Evolutionary conservation across 2,888 invertebrate genomes (phyloP), one percentile per base, ranked within the genome.

Genomic region (Dicyrtomina minuta): DNA sequence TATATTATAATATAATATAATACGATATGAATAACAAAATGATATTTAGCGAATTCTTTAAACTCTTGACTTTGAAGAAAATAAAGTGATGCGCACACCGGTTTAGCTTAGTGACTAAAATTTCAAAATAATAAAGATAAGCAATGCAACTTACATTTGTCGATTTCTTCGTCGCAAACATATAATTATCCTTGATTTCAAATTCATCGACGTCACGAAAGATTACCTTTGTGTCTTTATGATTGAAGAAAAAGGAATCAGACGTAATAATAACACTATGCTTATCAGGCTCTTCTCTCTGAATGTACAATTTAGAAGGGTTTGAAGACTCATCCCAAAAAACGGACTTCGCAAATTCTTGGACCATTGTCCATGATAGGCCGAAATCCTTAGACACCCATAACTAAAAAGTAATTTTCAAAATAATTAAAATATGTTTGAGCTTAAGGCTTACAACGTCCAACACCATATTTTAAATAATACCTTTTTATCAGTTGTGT

Each of bases 331-430:
- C 81, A 79, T 80, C 83, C 91, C 92, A 93, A 80, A 87, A 88
- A 82, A 90, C 91, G 0, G 90, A 86, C 80, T 92, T 91, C 1
- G 94, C 92, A 80, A 85, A 88, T 73, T 87, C 86, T 79, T 91
- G 89, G 59, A 91, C 84, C 72, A 85, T 79, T 64, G 83, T 83
- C 87, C 92, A 94, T 0, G 87, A 86, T 74, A 84, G 83, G 0
- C 93, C 93, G 79, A 89, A 90, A 81, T 93, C 88, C 70, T 84
- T 83, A 0, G 92, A 91, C 65, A 90, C 81, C 85, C 89, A 93
- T 5, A 94, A 82, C 91, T 92, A 81, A 46, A 84, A 84, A 15
- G 10, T 10, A 26, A 26, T 27, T 15, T 15, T 15, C 20, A 13
- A 12, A 64, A 71, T 68, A 46, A 51, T 20, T 43, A 70, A 70